Evolutionary conservation across 2,113 vertebrate genomes (phyloP).

Genomic region (Ramphastos sulfuratus): DNA sequence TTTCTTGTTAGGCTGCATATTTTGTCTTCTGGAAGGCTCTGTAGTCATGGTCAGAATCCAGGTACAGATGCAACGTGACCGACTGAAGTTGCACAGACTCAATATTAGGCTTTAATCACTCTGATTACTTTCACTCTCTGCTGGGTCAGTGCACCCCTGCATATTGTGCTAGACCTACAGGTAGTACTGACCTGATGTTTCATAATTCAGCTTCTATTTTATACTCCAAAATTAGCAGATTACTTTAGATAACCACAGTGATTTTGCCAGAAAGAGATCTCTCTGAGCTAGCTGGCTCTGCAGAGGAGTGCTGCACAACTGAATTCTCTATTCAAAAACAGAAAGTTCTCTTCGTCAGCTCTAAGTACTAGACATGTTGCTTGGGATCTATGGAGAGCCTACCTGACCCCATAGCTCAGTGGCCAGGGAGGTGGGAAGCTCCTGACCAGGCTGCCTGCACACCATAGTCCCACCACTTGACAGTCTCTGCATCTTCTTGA

Average conservation of each 20-base stretch:
- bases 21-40: background rate
- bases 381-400: background rate
- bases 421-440: background rate
- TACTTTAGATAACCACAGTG: background rate
- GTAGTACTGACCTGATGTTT: background rate
- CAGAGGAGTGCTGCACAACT: background rate
- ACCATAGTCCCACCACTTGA: accelerated
- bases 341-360: background rate
- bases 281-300: background rate
- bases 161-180: background rate
- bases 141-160: background rate
- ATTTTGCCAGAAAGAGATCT: background rate
- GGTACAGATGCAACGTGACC: background rate
- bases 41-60: background rate
- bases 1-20: background rate
- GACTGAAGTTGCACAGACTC: background rate
- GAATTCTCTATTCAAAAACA: background rate
- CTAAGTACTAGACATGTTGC: background rate
- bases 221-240: background rate
- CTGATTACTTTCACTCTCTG: background rate
- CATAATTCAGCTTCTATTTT: background rate
- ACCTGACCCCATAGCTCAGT: background rate
- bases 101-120: background rate
- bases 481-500: background rate
- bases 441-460: background rate